phyloP scores from a whole-genome alignment of 2,888 invertebrate genomes.

The Polymixis lichenea region DNA sequence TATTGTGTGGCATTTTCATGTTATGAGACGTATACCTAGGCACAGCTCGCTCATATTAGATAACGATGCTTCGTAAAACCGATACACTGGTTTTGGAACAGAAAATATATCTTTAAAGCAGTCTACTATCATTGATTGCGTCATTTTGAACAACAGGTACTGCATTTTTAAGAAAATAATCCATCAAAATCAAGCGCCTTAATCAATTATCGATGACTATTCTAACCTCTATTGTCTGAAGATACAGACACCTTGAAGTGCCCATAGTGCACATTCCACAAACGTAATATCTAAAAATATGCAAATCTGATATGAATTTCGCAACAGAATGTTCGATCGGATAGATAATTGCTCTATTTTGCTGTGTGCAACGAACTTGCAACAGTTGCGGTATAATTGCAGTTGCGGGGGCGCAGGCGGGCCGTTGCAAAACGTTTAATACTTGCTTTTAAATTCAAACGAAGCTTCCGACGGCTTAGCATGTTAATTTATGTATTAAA shows the following conservation, averaged over 20 bases:
- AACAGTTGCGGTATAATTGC: constrained; percentile 57
- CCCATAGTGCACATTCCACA: neutral
- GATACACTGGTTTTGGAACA: neutral
- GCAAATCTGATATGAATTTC: constrained; percentile 42
- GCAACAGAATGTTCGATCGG: constrained; percentile 53
- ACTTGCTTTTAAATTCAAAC: constrained; percentile 53
- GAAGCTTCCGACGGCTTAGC: constrained; percentile 50
- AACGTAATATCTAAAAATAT: constrained; percentile 24
- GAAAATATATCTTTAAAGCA: neutral
- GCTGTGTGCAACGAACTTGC: constrained; percentile 63
- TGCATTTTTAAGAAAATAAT: neutral
- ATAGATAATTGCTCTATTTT: constrained; percentile 63
- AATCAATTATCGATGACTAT: neutral
- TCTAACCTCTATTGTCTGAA: neutral
- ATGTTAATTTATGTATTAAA: constrained; percentile 19
- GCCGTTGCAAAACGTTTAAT: constrained; percentile 54
- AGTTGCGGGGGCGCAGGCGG: constrained; percentile 40
- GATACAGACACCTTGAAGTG: constrained; percentile 15
- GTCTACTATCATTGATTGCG: neutral
- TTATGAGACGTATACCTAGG: neutral
- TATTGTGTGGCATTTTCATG: neutral
- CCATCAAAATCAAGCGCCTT: neutral
- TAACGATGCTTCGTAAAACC: neutral
- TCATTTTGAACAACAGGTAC: neutral
- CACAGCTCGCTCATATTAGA: neutral